Evolutionary conservation across 2,113 vertebrate genomes (phyloP).

Genomic region (Chlorodrepanis virens): DNA sequence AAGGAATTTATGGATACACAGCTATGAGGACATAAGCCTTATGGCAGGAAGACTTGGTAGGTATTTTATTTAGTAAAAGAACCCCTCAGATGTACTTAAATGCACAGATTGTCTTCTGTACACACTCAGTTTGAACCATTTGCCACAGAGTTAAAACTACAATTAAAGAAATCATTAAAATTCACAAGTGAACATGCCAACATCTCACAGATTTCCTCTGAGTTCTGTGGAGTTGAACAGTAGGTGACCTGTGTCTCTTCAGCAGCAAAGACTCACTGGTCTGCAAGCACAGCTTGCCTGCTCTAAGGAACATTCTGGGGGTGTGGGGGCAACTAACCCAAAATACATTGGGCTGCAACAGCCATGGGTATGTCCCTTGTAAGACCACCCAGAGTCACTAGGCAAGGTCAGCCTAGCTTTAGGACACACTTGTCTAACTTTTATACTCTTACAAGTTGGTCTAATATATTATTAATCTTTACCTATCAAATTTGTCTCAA

Average conservation of each 20-base stretch:
- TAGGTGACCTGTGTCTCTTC: not conserved
- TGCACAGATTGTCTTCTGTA: not conserved
- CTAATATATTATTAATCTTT: not conserved
- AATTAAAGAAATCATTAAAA: not conserved
- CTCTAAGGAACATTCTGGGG: fast-evolving
- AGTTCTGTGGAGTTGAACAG: not conserved
- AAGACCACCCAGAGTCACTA: not conserved
- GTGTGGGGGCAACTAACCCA: not conserved
- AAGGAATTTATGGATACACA: not conserved
- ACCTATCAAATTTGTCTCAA: not conserved
- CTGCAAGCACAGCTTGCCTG: not conserved
- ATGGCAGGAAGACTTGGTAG: not conserved
- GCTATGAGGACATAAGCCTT: not conserved
- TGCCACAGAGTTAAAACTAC: not conserved
- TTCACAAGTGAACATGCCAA: not conserved
- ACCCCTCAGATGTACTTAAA: not conserved
- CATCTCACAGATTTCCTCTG: not conserved
- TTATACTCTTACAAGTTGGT: not conserved
- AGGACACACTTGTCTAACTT: not conserved
- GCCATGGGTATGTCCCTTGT: not conserved
- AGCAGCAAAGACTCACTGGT: not conserved
- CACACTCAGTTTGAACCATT: not conserved
- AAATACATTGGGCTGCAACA: not conserved
- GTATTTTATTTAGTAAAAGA: not conserved
- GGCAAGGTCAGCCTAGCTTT: not conserved